These are phyloP conservation scores for Pemphigus obesinymphae DNA, from an alignment of 1,140 invertebrate genomes.

Conservation along the genomic window DNA sequence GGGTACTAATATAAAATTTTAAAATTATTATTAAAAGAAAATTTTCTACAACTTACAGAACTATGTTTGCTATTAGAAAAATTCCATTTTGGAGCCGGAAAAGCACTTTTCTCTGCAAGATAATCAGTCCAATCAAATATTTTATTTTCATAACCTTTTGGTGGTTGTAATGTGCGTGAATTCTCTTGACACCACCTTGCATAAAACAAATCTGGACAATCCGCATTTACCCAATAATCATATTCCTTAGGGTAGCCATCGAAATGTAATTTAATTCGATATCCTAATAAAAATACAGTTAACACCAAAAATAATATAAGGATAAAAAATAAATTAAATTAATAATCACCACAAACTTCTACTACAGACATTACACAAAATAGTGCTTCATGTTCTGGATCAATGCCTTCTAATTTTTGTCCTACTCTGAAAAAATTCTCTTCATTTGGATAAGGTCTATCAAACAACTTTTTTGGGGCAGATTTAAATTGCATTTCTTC, in stretches of 20 bases:
- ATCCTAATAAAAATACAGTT: constrained; percentile 55
- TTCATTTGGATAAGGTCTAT: not conserved
- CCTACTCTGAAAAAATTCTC: constrained; percentile 71
- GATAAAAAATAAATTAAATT: not conserved
- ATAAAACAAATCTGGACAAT: constrained; percentile 86
- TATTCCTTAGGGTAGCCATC: constrained; percentile 85
- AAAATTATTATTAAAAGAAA: no score
- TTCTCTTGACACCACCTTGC: constrained; percentile 88
- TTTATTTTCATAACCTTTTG: constrained; percentile 63
- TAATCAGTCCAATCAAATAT: constrained; percentile 83
- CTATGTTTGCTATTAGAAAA: not conserved
- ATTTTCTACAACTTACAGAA: not conserved
- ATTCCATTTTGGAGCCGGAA: constrained; percentile 62
- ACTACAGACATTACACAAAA: constrained; percentile 84
- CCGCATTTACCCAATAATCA: constrained; percentile 91
- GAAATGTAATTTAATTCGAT: constrained; percentile 82
- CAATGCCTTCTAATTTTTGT: constrained; percentile 91
- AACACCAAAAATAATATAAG: not conserved
- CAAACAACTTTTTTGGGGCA: constrained; percentile 7
- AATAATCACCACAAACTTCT: constrained; percentile 65
- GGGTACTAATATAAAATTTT: no score
- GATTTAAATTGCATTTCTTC: not conserved
- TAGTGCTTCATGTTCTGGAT: constrained; percentile 81
- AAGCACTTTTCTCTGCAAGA: constrained; percentile 68
- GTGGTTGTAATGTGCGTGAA: constrained; percentile 66